Conservation (phyloP, 2,113 vertebrate species). For the Seriola dumerili region DNA sequence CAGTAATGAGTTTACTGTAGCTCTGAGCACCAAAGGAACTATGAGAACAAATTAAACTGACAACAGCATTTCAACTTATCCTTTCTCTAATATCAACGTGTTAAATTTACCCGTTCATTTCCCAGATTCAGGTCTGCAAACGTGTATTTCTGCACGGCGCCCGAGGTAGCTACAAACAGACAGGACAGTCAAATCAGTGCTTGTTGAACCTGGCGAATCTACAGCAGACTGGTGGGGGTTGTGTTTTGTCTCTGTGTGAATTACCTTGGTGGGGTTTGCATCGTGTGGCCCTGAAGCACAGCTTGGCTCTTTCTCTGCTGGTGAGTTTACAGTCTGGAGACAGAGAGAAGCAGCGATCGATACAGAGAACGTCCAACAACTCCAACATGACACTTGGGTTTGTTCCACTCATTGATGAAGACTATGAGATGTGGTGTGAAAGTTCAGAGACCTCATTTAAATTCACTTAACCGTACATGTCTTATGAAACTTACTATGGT, state of each 20-base stretch:
- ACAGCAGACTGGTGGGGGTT: background rate
- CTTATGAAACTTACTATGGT: too few species aligned
- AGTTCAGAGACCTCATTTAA: too few species aligned
- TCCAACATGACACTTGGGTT: too few species aligned
- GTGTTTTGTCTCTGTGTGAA: background rate
- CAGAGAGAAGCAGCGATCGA: background rate
- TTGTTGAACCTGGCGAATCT: background rate
- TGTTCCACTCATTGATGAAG: too few species aligned
- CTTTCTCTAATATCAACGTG: background rate
- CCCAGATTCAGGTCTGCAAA: slow-evolving; percentile 96
- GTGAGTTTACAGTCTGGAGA: slow-evolving; percentile 92
- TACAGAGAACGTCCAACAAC: too few species aligned
- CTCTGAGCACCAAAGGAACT: background rate
- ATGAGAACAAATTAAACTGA: background rate
- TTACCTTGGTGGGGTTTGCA: slow-evolving; percentile 90
- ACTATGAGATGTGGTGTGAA: too few species aligned
- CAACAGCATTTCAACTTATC: background rate
- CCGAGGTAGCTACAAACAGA: slow-evolving; percentile 75
- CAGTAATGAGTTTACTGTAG: too few species aligned
- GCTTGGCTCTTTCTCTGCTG: slow-evolving; percentile 92
- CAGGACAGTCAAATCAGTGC: slow-evolving; percentile 14
- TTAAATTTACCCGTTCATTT: slow-evolving; percentile 90
- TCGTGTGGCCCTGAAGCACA: slow-evolving; percentile 92
- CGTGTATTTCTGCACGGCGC: slow-evolving; percentile 85
- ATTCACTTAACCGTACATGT: too few species aligned